Evolutionary conservation across 2,797 vertebrate genomes (phyloP), one percentile per base, ranked within the genome.

Genomic region (Poeciliopsis gracilis): DNA sequence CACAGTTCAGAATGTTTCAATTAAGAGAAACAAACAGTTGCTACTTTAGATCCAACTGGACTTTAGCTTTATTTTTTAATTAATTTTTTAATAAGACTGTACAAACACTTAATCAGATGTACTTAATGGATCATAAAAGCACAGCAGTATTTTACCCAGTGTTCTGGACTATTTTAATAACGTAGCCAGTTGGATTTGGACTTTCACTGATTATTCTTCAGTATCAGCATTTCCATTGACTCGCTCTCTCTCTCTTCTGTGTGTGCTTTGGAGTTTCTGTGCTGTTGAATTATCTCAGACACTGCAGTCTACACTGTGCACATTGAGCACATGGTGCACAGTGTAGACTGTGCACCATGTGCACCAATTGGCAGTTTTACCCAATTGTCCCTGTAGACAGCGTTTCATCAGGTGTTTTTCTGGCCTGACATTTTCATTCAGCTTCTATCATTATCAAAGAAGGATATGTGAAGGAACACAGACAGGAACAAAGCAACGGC

Each of bases 341-440:
- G n/a, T n/a, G n/a, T n/a, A n/a, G n/a, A n/a, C n/a, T n/a, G n/a
- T n/a, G n/a, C n/a, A n/a, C n/a, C n/a, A n/a, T n/a, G n/a, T n/a
- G n/a, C n/a, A n/a, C n/a, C n/a, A n/a, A n/a, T n/a, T n/a, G n/a
- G n/a, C n/a, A n/a, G n/a, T n/a, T n/a, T n/a, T n/a, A n/a, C n/a
- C n/a, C n/a, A n/a, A n/a, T n/a, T n/a, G n/a, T n/a, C n/a, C n/a
- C n/a, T n/a, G n/a, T n/a, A n/a, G n/a, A n/a, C n/a, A n/a, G 57
- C 49, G 10, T 71, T 46, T 57, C 75, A 66, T 38, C 79, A 73
- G 77, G n/a, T 28, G 20, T 36, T 82, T 70, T 61, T 13, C 55
- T 61, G 51, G 49, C 45, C 59, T 25, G 41, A 45, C 41, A 33
- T 78, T 75, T 46, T 47, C 63, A 66, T 75, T 61, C 45, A 49